Conservation (phyloP, 2,113 vertebrate species). For the Cranoglanis bouderius region DNA sequence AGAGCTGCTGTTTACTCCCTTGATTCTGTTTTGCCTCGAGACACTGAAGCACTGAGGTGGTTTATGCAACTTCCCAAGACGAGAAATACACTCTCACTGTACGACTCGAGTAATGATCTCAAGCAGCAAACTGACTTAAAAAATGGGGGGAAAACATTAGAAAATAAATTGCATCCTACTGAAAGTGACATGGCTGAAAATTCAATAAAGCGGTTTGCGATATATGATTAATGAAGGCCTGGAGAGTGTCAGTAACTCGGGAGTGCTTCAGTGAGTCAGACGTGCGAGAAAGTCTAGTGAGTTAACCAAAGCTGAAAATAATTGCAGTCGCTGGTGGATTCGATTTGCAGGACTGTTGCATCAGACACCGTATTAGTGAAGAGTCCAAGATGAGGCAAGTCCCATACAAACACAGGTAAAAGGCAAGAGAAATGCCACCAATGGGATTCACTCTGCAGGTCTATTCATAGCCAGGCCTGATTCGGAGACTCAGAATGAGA, state of each 20-base stretch:
- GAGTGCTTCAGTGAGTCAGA: background rate
- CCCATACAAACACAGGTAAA: slow-evolving; percentile 1
- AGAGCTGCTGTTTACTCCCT: slow-evolving; percentile 8
- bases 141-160: background rate
- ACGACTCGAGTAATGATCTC: background rate
- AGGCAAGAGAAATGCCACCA: background rate
- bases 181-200: slow-evolving; percentile 5
- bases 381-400: slow-evolving; percentile 9
- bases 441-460: slow-evolving; percentile 17
- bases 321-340: slow-evolving; percentile 12
- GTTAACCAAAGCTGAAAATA: background rate
- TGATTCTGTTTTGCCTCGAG: background rate
- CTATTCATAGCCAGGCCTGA: slow-evolving; percentile 3
- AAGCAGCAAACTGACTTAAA: background rate
- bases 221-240: slow-evolving; percentile 9
- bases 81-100: background rate
- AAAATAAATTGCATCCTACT: background rate
- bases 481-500: background rate
- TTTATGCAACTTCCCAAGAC: background rate
- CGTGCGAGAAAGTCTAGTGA: background rate
- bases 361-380: background rate
- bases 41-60: background rate
- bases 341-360: slow-evolving; percentile 24
- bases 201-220: background rate
- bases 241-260: background rate